Percentiles rank a stretch among this genome's conserved stretches.
Evolutionary conservation across 1,140 invertebrate genomes (phyloP).

Genomic region (Cherax destructor): DNA sequence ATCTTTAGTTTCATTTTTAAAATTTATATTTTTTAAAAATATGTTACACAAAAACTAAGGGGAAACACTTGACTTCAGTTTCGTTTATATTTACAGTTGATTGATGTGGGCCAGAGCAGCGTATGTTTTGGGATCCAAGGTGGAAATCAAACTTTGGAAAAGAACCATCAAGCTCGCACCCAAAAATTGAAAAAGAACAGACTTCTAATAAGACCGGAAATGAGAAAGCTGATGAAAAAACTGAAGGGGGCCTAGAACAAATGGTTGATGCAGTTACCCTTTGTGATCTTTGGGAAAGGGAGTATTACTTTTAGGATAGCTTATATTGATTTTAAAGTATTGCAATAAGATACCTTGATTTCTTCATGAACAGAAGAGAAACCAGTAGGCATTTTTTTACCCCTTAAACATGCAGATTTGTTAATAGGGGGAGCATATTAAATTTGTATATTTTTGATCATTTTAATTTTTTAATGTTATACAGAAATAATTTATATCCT

Average conservation of each 20-base stretch:
- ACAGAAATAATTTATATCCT: background rate
- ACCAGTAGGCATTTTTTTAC: background rate
- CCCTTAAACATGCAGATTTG: background rate
- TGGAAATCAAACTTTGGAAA: conserved; percentile 96
- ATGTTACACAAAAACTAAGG: too few relatives aligned
- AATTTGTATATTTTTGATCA: background rate
- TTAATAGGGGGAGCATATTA: background rate
- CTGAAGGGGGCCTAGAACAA: conserved; percentile 73
- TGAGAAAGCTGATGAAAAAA: conserved; percentile 73
- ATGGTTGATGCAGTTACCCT: conserved; percentile 77
- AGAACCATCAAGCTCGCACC: conserved; percentile 84
- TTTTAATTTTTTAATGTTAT: background rate
- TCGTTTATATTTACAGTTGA: conserved; percentile 73
- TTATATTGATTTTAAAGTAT: background rate
- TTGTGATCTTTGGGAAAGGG: conserved; percentile 75
- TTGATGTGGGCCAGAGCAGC: conserved; percentile 79
- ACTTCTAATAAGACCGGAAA: conserved; percentile 69
- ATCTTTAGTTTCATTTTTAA: too few relatives aligned
- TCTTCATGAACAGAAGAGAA: background rate
- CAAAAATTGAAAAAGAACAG: conserved; percentile 79
- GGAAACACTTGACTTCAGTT: too few relatives aligned
- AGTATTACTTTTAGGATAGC: background rate
- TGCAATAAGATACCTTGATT: background rate
- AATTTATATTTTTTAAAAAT: too few relatives aligned
- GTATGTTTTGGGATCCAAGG: conserved; percentile 93